Conservation (phyloP, 2,113 vertebrate genomes). For the Tragelaphus strepsiceros region DNA sequence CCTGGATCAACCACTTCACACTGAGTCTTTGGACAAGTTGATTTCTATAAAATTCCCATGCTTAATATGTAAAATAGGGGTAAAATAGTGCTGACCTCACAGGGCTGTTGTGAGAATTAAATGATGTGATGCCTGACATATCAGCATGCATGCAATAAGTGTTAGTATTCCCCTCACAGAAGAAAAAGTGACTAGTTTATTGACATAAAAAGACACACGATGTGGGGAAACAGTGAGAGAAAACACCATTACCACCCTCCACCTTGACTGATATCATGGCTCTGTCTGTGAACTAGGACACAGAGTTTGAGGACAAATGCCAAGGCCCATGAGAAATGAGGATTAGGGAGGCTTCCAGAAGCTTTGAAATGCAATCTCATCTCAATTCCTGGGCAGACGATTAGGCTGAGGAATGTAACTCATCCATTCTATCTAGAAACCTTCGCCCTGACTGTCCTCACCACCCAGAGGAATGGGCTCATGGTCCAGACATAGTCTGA, state of each 20-base stretch:
- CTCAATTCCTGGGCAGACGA: not conserved
- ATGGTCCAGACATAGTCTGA: not conserved
- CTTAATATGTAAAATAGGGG: not conserved
- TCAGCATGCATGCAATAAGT: not conserved
- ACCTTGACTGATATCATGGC: not conserved
- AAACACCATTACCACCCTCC: not conserved
- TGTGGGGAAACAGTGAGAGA: not conserved
- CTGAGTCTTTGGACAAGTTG: not conserved
- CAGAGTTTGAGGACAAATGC: slow-evolving; percentile 19
- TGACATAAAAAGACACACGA: not conserved
- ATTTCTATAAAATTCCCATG: not conserved
- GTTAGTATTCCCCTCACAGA: not conserved
- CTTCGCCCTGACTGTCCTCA: not conserved
- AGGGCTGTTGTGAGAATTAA: not conserved
- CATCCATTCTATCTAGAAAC: not conserved
- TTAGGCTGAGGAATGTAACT: not conserved
- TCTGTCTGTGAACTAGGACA: slow-evolving; percentile 30
- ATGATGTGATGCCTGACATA: not conserved
- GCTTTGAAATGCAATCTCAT: slow-evolving; percentile 39
- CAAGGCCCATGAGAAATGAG: slow-evolving; percentile 30
- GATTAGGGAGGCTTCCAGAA: not conserved
- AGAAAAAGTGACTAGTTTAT: not conserved
- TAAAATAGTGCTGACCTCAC: not conserved
- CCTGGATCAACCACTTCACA: not conserved
- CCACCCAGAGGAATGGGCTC: not conserved